Base-by-base conservation (phyloP, 2,797 vertebrate genomes). In the Nyctibius grandis region DNA sequence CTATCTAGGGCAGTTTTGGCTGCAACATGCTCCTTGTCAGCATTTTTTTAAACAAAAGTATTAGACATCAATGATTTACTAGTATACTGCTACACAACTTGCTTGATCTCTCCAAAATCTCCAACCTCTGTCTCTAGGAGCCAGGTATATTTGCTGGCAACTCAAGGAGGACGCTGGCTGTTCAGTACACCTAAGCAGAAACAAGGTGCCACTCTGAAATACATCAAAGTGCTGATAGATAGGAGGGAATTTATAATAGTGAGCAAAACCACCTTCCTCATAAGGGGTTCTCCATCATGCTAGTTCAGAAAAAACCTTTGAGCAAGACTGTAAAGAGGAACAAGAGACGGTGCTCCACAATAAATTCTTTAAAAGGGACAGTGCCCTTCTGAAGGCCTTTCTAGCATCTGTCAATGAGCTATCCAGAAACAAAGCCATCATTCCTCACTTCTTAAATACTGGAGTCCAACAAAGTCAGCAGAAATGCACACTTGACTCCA, bases 401-500 rank as follows among this genome's bases (percentile, higher is more conserved):
- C 53, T 2, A 61, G 14, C 9, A 25, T 15, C 59, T 63, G 64
- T 33, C 75, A 54, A 9, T 6, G 36, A 38, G 17, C 53, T 76
- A 65, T 18, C 25, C 31, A 89, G 54, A 85, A 82, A 79, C 8
- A 69, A 88, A 87, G 15, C 20, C 8, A 4, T 3, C 2, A 9
- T 4, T 77, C 68, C 63, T 67, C 64, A 12, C 36, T 81, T 40
- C 20, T 51, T 44, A 59, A 73, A 83, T 7, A 33, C 38, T 17
- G 12, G 50, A 64, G 40, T 20, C 63, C 44, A 48, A 17, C 44
- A 53, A 94, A 84, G 85, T 48, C 81, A 92, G 75, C 85, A 94
- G 85, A 96, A 96, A 89, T 22, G 28, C 76, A 78, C 56, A 83
- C 89, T 93, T 82, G 34, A 4, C 63, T 91, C 79, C 83, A 50